Conservation (phyloP, 2,797 vertebrate genomes). For the Gambelia wislizenii region DNA sequence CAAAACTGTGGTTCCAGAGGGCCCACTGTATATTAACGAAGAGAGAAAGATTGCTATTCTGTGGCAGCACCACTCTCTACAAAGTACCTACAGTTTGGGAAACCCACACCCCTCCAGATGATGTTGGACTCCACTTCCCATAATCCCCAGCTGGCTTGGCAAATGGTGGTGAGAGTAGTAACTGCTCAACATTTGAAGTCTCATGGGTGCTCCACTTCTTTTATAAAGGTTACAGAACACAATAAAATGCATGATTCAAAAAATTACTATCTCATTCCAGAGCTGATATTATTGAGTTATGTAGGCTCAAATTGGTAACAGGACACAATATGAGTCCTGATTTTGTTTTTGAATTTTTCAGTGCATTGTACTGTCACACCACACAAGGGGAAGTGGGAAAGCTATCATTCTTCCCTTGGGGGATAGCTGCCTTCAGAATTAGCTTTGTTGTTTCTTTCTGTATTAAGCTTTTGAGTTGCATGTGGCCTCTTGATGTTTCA, state of each 20-base stretch:
- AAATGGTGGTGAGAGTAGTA: not conserved
- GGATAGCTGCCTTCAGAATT: not conserved
- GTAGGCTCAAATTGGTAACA: not conserved
- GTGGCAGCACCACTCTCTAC: not conserved
- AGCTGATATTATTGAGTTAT: not conserved
- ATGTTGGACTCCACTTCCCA: not conserved
- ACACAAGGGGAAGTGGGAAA: not conserved
- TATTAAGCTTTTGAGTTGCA: not conserved
- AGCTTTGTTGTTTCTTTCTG: not conserved
- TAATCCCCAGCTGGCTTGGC: not conserved
- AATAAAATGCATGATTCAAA: not conserved
- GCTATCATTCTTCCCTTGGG: not conserved
- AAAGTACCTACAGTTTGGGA: not conserved
- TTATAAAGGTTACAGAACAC: not conserved
- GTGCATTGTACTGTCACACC: not conserved
- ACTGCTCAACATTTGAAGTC: not conserved
- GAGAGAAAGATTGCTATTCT: too few relatives aligned
- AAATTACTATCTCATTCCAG: not conserved
- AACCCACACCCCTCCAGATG: too few relatives aligned
- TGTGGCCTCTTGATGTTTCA: not conserved
- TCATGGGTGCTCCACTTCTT: not conserved
- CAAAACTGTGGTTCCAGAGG: too few relatives aligned
- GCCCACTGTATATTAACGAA: too few relatives aligned
- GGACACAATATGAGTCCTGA: not conserved
- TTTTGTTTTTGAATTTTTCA: not conserved